phyloP scores from a whole-genome alignment of 2,888 invertebrate genomes.

The Drosophila stalkeri region DNA sequence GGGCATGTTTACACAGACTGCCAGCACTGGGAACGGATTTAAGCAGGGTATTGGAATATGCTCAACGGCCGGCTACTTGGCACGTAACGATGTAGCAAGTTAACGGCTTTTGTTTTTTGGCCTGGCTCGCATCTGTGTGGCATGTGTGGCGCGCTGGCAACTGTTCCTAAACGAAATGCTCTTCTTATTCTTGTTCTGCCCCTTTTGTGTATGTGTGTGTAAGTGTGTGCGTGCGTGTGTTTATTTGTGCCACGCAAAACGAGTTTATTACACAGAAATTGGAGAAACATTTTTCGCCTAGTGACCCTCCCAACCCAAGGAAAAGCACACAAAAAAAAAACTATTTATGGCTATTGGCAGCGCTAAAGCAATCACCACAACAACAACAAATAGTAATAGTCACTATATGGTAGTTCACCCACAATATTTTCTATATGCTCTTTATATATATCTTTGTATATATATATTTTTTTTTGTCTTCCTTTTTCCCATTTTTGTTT shows the following conservation, averaged over 20 bases:
- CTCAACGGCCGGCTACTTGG: constrained; percentile 59
- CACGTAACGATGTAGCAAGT: constrained; percentile 65
- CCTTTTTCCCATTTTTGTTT: not conserved
- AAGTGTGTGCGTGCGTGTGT: constrained; percentile 36
- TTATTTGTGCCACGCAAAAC: constrained; percentile 73
- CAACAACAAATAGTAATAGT: constrained; percentile 50
- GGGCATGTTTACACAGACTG: constrained; percentile 67
- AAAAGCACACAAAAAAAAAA: constrained; percentile 31
- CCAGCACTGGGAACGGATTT: not conserved
- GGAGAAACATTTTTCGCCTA: constrained; percentile 58
- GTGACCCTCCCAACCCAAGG: constrained; percentile 15
- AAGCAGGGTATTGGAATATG: constrained; percentile 16
- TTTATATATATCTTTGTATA: constrained; percentile 27
- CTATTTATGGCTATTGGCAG: constrained; percentile 77
- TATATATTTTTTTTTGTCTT: constrained; percentile 10
- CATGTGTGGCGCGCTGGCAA: constrained; percentile 32
- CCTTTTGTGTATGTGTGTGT: constrained; percentile 27
- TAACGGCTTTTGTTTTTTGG: constrained; percentile 76
- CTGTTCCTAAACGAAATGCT: constrained; percentile 55
- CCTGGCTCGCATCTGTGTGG: constrained; percentile 25
- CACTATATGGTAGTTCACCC: constrained; percentile 45
- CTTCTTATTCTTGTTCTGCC: constrained; percentile 33
- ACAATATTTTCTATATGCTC: constrained; percentile 50
- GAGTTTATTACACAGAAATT: constrained; percentile 75
- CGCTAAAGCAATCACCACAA: constrained; percentile 69